Percentiles rank a stretch among this genome's conserved stretches.
These are phyloP conservation scores for Penaeus japonicus DNA, from an alignment of 1,140 invertebrate species.

Conservation along the genomic window DNA sequence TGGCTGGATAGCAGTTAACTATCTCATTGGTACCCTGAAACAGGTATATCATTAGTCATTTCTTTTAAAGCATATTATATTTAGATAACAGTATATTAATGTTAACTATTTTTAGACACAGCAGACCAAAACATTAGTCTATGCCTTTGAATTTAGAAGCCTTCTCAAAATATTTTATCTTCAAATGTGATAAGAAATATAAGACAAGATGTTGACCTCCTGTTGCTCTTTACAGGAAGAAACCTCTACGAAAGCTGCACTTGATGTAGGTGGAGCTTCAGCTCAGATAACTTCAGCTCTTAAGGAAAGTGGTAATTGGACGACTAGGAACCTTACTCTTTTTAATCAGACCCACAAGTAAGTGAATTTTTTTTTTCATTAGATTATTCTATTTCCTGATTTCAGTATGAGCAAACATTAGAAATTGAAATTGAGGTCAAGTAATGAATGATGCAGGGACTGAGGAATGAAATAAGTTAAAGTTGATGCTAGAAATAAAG, in stretches of 20 bases:
- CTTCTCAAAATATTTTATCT: background rate
- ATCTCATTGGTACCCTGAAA: background rate
- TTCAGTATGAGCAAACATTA: background rate
- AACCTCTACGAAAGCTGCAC: background rate
- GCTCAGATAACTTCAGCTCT: constrained; percentile 24
- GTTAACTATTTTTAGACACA: too few species aligned
- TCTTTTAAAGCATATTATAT: too few species aligned
- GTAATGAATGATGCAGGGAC: too few species aligned
- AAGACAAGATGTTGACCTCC: background rate
- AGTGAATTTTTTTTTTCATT: background rate
- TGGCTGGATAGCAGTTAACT: constrained; percentile 40
- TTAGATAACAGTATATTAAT: too few species aligned
- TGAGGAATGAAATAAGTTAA: too few species aligned
- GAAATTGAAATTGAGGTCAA: background rate
- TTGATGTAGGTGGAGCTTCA: constrained; percentile 41
- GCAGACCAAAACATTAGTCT: too few species aligned
- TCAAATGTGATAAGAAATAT: background rate
- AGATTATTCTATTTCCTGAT: background rate
- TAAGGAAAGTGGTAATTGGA: background rate
- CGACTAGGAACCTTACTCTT: background rate
- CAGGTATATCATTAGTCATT: background rate
- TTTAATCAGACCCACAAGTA: constrained; percentile 36
- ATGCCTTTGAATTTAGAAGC: background rate
- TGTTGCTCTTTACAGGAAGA: background rate
- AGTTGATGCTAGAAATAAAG: too few species aligned